Evolutionary conservation across 2,888 invertebrate genomes (phyloP).

Genomic region (Lasioglossum figueresi): DNA sequence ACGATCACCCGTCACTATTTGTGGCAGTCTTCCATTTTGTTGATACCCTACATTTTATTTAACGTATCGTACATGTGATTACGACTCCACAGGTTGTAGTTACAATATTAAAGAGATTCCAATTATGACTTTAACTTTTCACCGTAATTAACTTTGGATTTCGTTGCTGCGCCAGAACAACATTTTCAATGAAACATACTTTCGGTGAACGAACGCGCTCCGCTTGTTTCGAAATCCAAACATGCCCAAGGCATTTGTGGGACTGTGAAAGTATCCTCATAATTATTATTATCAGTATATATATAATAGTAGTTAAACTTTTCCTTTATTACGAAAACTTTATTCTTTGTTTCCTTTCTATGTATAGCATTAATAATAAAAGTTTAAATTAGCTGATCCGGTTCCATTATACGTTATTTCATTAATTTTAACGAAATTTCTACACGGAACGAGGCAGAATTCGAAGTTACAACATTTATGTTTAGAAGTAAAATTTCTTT

Average conservation of each 20-base stretch:
- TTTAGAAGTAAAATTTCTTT: neutral
- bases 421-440: neutral
- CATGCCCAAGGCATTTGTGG: neutral
- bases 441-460: neutral
- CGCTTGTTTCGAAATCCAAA: neutral
- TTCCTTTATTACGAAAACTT: too few relatives aligned
- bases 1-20: too few relatives aligned
- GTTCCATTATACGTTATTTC: neutral
- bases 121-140: neutral
- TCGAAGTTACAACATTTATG: neutral
- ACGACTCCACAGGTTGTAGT: neutral
- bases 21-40: too few relatives aligned
- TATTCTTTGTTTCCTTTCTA: too few relatives aligned
- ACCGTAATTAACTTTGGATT: neutral
- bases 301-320: too few relatives aligned
- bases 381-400: neutral
- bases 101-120: neutral
- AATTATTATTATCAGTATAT: neutral
- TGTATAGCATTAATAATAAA: neutral
- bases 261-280: neutral
- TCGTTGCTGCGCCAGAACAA: neutral
- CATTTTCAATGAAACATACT: neutral
- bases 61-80: neutral
- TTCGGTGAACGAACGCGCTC: neutral
- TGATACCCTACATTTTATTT: neutral